A percentile compares a stretch with the other conserved stretches of the same genome.
phyloP scores from a whole-genome alignment of 2,113 vertebrate genomes.

The Hemicordylus capensis region DNA sequence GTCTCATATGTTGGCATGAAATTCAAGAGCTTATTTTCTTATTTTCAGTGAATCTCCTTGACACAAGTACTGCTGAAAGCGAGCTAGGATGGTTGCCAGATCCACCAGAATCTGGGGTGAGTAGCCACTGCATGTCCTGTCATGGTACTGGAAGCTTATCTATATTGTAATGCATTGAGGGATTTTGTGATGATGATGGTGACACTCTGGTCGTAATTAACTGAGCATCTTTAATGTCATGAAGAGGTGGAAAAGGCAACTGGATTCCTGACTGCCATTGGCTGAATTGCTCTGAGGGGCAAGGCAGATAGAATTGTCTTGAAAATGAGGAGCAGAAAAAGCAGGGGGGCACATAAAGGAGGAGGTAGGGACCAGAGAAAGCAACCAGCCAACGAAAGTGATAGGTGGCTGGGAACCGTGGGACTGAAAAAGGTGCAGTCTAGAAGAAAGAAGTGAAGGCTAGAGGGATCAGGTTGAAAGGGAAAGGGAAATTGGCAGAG shows the following conservation, averaged over 20 bases:
- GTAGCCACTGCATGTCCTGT: conserved; percentile 31
- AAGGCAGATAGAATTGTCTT: neutral
- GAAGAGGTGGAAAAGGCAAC: neutral
- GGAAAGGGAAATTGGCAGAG: neutral
- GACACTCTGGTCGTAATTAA: neutral
- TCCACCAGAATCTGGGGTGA: conserved; percentile 80
- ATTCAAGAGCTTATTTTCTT: conserved; percentile 3
- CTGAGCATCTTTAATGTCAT: neutral
- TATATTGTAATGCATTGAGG: neutral
- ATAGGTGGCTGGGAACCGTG: neutral
- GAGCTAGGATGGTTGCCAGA: conserved; percentile 81
- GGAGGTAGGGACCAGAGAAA: neutral
- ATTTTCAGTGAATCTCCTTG: conserved; percentile 75
- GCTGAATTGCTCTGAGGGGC: neutral
- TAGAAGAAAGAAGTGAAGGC: neutral
- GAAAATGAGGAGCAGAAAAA: neutral
- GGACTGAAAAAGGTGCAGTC: neutral
- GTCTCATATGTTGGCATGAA: neutral
- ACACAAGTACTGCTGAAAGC: conserved; percentile 75
- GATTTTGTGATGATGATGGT: neutral
- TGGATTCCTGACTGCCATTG: too few relatives aligned
- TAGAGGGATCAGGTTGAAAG: neutral
- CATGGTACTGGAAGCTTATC: neutral
- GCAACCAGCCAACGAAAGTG: neutral
- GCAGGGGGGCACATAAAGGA: neutral